A percentile compares a stretch with the other conserved stretches of the same genome.
Conservation (phyloP, 2,888 invertebrate genomes). For the Brachylomia viminalis region DNA sequence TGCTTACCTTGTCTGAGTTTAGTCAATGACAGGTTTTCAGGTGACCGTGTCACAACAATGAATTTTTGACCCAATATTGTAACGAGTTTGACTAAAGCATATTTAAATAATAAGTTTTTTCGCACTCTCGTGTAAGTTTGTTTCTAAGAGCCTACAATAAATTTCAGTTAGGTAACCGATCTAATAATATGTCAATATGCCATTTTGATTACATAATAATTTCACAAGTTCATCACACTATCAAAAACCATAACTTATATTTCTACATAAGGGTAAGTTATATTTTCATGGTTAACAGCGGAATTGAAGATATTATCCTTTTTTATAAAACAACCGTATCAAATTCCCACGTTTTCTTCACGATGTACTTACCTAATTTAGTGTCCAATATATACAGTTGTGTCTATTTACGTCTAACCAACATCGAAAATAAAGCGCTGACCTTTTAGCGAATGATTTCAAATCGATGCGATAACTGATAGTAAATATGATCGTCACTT, state of each 20-base stretch:
- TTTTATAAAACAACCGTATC: not conserved
- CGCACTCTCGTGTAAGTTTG: not conserved
- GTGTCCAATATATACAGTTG: slow-evolving; percentile 5
- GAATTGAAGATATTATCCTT: not conserved
- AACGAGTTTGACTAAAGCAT: slow-evolving; percentile 45
- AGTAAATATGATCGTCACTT: slow-evolving; percentile 70
- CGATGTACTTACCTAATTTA: not conserved
- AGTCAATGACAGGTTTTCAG: slow-evolving; percentile 75
- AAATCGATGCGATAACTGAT: slow-evolving; percentile 66
- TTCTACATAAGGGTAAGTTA: not conserved
- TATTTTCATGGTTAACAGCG: not conserved
- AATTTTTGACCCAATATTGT: slow-evolving; percentile 68
- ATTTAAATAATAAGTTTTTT: slow-evolving; percentile 23
- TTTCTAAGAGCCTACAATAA: not conserved
- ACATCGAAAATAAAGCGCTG: slow-evolving; percentile 55
- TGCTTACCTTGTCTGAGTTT: slow-evolving; percentile 76
- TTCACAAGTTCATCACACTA: not conserved
- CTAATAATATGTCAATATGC: no score
- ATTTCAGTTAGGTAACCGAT: not conserved
- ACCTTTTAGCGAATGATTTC: slow-evolving; percentile 65
- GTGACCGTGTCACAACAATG: slow-evolving; percentile 69
- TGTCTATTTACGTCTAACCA: slow-evolving; percentile 27
- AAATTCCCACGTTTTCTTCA: slow-evolving; percentile 16
- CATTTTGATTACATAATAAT: not conserved
- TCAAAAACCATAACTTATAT: not conserved